phyloP scores from a whole-genome alignment of 1,140 invertebrate genomes.

The Wiebesia pumilae region DNA sequence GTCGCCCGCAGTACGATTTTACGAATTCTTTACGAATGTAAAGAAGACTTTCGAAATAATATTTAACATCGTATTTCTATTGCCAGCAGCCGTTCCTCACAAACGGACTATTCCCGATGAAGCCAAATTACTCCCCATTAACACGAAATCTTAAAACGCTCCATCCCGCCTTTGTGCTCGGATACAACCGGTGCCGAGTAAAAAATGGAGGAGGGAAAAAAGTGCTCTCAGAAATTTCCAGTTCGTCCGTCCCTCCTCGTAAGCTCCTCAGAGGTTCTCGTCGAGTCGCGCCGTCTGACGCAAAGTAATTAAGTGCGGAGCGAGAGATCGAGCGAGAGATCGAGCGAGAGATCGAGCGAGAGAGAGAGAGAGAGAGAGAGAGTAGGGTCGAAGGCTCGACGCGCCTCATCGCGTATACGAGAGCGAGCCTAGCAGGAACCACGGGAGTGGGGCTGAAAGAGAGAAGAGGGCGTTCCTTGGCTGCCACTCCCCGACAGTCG shows the following conservation, averaged over 20 bases:
- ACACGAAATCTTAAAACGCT: not conserved
- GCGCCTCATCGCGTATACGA: constrained; percentile 24
- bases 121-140: constrained; percentile 9
- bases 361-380: constrained; percentile 10
- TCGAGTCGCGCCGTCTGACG: not conserved
- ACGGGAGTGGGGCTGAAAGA: constrained; percentile 18
- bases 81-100: not conserved
- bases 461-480: constrained; percentile 63
- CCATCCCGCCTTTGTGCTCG: not conserved
- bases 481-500: constrained; percentile 57
- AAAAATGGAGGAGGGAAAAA: not conserved
- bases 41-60: too few relatives aligned
- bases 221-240: constrained; percentile 11
- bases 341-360: not conserved
- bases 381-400: constrained; percentile 48
- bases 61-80: too few relatives aligned
- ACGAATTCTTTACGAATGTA: too few relatives aligned
- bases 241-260: not conserved
- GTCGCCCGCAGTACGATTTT: too few relatives aligned
- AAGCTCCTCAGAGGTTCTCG: not conserved
- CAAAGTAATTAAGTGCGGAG: constrained; percentile 14
- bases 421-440: not conserved
- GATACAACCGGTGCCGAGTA: not conserved
- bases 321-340: not conserved
- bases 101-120: too few relatives aligned